These are phyloP conservation scores for Petaurus breviceps DNA, from an alignment of 2,113 vertebrate species.

Conservation along the genomic window DNA sequence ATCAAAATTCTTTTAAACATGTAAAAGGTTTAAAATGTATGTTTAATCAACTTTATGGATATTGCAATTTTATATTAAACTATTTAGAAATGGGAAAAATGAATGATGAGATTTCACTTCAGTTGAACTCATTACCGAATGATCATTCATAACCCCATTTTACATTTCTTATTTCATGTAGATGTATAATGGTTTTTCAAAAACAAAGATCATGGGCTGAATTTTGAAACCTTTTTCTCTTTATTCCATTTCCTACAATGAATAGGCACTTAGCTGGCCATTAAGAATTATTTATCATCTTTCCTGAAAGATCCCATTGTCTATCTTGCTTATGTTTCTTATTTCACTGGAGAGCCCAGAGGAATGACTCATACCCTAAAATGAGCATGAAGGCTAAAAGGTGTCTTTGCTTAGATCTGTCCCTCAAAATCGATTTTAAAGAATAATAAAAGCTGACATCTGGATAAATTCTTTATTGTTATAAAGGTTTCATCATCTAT, in stretches of 20 bases:
- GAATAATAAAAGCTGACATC: neutral
- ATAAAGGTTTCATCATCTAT: neutral
- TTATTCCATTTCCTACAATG: conserved; percentile 13
- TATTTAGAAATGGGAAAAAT: neutral
- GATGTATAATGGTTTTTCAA: neutral
- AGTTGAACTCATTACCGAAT: neutral
- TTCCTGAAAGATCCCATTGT: neutral
- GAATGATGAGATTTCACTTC: neutral
- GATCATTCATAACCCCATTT: neutral
- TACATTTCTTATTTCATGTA: neutral
- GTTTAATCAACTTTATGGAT: neutral
- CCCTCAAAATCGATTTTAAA: neutral
- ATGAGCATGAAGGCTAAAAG: neutral
- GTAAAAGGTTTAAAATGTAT: neutral
- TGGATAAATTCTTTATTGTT: neutral
- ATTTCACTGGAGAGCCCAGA: neutral
- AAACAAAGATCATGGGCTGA: neutral
- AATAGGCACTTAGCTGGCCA: neutral
- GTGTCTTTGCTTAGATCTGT: neutral
- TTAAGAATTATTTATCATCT: neutral
- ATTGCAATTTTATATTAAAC: neutral
- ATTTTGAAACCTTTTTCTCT: neutral
- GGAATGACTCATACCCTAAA: neutral
- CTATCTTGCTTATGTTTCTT: neutral
- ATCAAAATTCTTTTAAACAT: neutral